These are phyloP conservation scores for Drosophila anomelani DNA, from an alignment of 2,888 invertebrate genomes.

Conservation along the genomic window DNA sequence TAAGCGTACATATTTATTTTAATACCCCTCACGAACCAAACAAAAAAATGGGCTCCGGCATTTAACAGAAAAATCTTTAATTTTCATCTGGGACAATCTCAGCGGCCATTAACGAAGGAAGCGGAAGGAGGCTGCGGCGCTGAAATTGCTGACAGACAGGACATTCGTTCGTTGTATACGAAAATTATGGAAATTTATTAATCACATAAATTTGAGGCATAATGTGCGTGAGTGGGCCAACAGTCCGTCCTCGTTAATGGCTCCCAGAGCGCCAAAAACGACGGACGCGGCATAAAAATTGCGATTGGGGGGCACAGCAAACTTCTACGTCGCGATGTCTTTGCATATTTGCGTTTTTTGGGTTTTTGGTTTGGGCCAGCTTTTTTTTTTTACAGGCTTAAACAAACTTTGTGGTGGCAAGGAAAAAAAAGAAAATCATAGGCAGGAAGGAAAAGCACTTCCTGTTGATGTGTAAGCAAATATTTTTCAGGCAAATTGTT, in stretches of 20 bases:
- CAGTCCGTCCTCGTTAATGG: constrained; percentile 65
- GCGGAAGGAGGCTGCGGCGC: neutral
- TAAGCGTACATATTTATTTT: constrained; percentile 71
- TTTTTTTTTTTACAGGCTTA: constrained; percentile 59
- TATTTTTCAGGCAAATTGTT: constrained; percentile 77
- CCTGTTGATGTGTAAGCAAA: constrained; percentile 75
- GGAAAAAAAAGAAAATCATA: constrained; percentile 43
- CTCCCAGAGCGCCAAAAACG: constrained; percentile 66
- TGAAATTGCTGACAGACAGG: constrained; percentile 50
- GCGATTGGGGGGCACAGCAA: constrained; percentile 64
- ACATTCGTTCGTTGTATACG: constrained; percentile 46
- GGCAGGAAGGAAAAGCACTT: constrained; percentile 35
- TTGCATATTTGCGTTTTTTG: constrained; percentile 21
- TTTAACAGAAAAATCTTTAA: constrained; percentile 65
- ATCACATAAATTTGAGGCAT: constrained; percentile 81
- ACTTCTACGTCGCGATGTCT: constrained; percentile 41
- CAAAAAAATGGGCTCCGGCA: constrained; percentile 7
- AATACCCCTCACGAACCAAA: constrained; percentile 41
- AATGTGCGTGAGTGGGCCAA: constrained; percentile 62
- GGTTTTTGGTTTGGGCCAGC: constrained; percentile 1
- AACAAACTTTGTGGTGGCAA: constrained; percentile 74
- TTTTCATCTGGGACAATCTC: constrained; percentile 75
- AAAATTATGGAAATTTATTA: constrained; percentile 82
- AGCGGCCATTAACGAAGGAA: constrained; percentile 38
- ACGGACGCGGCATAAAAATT: constrained; percentile 72